A percentile compares a stretch with the other conserved stretches of the same genome.
phyloP scores from a whole-genome alignment of 1,140 invertebrate genomes.

The Patella vulgata region DNA sequence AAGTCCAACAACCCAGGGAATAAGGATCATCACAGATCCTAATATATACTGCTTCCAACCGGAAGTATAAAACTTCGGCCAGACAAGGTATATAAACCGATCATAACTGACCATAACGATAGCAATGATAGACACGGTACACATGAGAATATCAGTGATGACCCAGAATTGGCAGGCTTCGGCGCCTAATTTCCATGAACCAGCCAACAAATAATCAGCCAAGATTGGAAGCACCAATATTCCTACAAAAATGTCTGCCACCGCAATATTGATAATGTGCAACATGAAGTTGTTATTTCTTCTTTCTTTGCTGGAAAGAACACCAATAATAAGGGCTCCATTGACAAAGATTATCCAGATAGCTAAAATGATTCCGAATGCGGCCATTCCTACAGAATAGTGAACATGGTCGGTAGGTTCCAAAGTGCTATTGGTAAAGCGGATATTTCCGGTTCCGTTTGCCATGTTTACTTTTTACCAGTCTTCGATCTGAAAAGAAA shows the following conservation, averaged over 20 bases:
- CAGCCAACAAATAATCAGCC: slow-evolving; percentile 12
- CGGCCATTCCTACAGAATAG: slow-evolving; percentile 5
- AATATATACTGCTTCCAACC: too few relatives aligned
- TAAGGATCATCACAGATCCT: too few relatives aligned
- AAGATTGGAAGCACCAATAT: slow-evolving; percentile 15
- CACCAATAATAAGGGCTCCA: slow-evolving; percentile 9
- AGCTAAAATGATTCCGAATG: slow-evolving; percentile 6
- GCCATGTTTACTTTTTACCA: too few relatives aligned
- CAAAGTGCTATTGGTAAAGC: too few relatives aligned
- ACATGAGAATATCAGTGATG: slow-evolving; percentile 16
- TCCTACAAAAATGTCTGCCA: slow-evolving; percentile 17
- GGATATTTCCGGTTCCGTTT: too few relatives aligned
- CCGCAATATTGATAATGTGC: slow-evolving; percentile 30
- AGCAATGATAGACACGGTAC: slow-evolving; percentile 19
- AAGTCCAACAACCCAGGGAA: too few relatives aligned
- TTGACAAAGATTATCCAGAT: slow-evolving; percentile 19
- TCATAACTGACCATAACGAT: slow-evolving; percentile 22
- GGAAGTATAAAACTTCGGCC: not conserved
- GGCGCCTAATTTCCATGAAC: slow-evolving; percentile 22
- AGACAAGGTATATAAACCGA: slow-evolving; percentile 11
- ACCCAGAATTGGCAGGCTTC: slow-evolving; percentile 26
- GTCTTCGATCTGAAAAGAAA: too few relatives aligned
- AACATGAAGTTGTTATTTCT: slow-evolving; percentile 19
- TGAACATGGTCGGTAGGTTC: too few relatives aligned
- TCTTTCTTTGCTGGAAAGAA: slow-evolving; percentile 7